These are phyloP conservation scores for Drosophila pallidifrons DNA, from an alignment of 1,140 invertebrate genomes.

Conservation along the genomic window DNA sequence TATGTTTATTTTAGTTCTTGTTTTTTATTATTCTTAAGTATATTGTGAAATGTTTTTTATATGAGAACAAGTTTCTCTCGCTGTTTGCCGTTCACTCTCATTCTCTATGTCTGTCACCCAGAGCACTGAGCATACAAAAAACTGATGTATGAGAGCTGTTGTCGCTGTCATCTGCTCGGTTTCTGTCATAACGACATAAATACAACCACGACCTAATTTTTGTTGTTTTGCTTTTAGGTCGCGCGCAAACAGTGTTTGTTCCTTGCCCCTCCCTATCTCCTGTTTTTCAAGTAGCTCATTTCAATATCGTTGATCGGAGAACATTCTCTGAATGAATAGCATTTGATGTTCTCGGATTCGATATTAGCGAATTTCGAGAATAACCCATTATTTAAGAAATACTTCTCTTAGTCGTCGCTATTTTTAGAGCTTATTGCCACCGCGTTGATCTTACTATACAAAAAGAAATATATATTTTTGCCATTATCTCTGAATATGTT, in stretches of 20 bases:
- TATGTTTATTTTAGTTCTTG: constrained; percentile 8
- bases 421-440: constrained; percentile 63
- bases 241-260: constrained; percentile 62
- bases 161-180: constrained; percentile 24
- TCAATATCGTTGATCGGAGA: not conserved
- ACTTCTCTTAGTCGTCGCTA: constrained; percentile 19
- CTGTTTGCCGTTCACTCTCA: not conserved
- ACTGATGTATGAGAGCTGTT: constrained; percentile 51
- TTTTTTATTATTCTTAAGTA: constrained; percentile 1
- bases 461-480: not conserved
- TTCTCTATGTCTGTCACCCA: not conserved
- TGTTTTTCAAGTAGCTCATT: not conserved
- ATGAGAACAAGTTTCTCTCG: not conserved
- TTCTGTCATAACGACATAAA: constrained; percentile 43
- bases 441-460: constrained; percentile 61
- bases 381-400: too few relatives aligned
- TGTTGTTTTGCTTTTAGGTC: constrained; percentile 73
- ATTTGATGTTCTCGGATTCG: not conserved
- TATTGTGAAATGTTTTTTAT: constrained; percentile 20
- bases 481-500: too few relatives aligned
- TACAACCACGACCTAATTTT: constrained; percentile 70
- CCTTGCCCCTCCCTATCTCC: not conserved
- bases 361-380: too few relatives aligned
- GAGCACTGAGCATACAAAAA: constrained; percentile 11
- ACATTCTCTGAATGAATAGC: not conserved